phyloP scores from a whole-genome alignment of 2,888 invertebrate genomes.

The Chalcosyrphus nemorum region DNA sequence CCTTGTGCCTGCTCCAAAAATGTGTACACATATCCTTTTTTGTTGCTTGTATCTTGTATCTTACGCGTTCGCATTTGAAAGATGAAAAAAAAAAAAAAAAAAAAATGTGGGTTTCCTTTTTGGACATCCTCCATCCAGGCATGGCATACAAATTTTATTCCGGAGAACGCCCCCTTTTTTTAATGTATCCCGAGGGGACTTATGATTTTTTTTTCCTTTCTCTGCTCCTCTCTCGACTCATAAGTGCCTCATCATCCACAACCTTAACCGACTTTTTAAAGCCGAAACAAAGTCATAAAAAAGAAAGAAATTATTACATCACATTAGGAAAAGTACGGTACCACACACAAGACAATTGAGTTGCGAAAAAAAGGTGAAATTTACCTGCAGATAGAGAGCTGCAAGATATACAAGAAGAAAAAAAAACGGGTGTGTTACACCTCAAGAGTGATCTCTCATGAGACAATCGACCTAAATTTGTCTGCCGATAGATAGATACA shows the following conservation, averaged over 20 bases:
- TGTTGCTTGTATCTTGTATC: not conserved
- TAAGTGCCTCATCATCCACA: not conserved
- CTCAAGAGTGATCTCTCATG: conserved; percentile 52
- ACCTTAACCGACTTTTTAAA: conserved; percentile 26
- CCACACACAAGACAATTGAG: not conserved
- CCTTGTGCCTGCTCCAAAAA: conserved; percentile 48
- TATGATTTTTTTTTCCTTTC: not conserved
- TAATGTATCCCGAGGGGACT: conserved; percentile 35
- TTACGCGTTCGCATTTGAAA: conserved; percentile 18
- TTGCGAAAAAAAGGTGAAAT: conserved; percentile 15
- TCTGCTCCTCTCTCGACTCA: not conserved
- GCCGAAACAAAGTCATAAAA: not conserved
- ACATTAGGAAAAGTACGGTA: conserved; percentile 27
- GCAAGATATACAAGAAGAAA: conserved; percentile 5
- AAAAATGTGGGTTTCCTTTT: conserved; percentile 4
- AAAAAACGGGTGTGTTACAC: conserved; percentile 46
- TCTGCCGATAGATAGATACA: conserved; percentile 68
- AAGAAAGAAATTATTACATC: conserved; percentile 37
- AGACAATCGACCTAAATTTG: conserved; percentile 68
- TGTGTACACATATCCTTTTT: conserved; percentile 51
- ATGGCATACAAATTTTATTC: conserved; percentile 47
- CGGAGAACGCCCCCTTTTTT: conserved; percentile 38
- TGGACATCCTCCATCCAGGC: conserved; percentile 7
- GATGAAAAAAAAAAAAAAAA: no score
- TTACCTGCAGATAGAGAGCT: not conserved